A percentile compares a stretch with the other conserved stretches of the same genome.
phyloP scores from a whole-genome alignment of 2,797 vertebrate genomes.

The Muscicapa striata region DNA sequence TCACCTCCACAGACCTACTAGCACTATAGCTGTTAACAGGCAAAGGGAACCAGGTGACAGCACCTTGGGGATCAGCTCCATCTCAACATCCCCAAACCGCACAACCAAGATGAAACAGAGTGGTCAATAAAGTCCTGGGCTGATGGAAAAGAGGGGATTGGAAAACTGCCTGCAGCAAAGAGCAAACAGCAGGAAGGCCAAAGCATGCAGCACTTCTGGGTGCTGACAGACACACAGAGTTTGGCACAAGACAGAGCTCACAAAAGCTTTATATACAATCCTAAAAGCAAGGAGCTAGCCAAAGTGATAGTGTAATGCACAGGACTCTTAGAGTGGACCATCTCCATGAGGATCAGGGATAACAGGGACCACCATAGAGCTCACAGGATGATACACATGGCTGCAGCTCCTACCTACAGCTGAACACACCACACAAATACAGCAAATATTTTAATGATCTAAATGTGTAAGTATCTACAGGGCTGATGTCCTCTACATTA shows the following conservation, averaged over 20 bases:
- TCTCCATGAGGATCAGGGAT: background rate
- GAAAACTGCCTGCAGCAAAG: background rate
- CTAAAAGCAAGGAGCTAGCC: background rate
- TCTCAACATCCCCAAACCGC: background rate
- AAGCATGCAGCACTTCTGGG: background rate
- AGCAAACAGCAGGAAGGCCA: background rate
- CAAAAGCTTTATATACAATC: background rate
- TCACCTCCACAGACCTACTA: background rate
- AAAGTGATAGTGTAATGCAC: fast-evolving
- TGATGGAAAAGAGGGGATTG: background rate
- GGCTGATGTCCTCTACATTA: background rate
- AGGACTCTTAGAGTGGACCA: background rate
- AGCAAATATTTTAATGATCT: background rate
- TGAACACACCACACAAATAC: background rate
- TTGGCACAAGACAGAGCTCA: background rate
- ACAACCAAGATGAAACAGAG: background rate
- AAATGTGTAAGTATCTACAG: background rate
- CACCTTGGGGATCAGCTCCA: background rate
- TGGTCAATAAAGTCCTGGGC: background rate
- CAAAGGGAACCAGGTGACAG: background rate
- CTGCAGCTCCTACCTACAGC: background rate
- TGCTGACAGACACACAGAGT: background rate
- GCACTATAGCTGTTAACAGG: fast-evolving
- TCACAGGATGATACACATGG: background rate
- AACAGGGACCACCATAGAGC: fast-evolving